Conservation (phyloP, 2,113 vertebrate species). For the Sturnira hondurensis region DNA sequence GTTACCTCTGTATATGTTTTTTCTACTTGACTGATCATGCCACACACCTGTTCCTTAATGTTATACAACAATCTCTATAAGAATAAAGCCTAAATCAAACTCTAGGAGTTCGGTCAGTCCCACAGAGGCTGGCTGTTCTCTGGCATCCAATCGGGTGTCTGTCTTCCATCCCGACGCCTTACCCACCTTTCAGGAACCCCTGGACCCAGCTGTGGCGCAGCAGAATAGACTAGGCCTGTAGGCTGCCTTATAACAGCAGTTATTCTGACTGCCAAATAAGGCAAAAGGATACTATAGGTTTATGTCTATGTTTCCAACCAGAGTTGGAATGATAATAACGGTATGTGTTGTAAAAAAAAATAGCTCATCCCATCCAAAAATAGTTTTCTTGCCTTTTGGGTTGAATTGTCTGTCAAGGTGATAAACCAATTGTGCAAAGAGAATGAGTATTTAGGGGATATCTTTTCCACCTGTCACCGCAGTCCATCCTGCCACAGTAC, state of each 20-base stretch:
- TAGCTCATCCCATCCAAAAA: background rate
- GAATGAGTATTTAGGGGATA: background rate
- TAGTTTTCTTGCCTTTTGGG: conserved; percentile 14
- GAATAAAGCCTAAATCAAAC: too few species aligned
- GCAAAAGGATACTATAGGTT: background rate
- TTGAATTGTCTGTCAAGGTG: conserved; percentile 45
- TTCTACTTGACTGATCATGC: too few species aligned
- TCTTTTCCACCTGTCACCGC: background rate
- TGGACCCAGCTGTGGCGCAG: too few species aligned
- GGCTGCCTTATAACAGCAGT: background rate
- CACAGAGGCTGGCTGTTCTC: too few species aligned
- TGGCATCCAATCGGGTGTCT: too few species aligned
- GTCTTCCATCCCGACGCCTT: too few species aligned
- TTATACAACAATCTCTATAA: too few species aligned
- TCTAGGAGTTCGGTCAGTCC: too few species aligned
- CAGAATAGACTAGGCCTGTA: background rate
- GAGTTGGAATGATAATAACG: conserved; percentile 6
- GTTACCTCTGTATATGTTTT: too few species aligned
- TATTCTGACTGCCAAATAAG: background rate
- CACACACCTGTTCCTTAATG: too few species aligned
- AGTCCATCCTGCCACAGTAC: background rate
- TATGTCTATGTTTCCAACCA: background rate
- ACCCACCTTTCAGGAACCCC: too few species aligned
- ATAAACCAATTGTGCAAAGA: conserved; percentile 22
- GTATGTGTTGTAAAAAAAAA: background rate